phyloP scores from a whole-genome alignment of 2,113 vertebrate species.

The Mormoops blainvillei region DNA sequence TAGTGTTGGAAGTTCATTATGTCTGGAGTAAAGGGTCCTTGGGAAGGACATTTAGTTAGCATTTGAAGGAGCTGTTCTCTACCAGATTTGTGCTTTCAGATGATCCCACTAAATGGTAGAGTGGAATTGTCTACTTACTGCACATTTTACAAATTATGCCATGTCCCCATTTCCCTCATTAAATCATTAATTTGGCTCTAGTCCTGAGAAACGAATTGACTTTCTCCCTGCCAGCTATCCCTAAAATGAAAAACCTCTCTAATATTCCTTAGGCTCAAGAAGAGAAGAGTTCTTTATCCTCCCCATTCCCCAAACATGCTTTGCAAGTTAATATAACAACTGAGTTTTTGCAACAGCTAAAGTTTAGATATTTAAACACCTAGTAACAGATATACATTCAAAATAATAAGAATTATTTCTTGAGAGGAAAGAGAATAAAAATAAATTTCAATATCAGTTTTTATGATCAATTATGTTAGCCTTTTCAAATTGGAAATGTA shows the following conservation, averaged over 20 bases:
- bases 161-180: neutral
- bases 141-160: neutral
- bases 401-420: neutral
- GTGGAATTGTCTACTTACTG: neutral
- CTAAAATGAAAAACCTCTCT: neutral
- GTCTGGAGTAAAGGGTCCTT: neutral
- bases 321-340: neutral
- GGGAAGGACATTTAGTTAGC: neutral
- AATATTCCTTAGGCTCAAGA: neutral
- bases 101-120: neutral
- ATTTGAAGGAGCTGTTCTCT: neutral
- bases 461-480: neutral
- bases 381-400: neutral
- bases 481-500: conserved; percentile 11
- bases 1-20: neutral
- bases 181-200: neutral
- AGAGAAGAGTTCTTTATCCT: neutral
- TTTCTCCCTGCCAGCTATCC: neutral
- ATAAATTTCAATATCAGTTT: neutral
- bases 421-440: neutral
- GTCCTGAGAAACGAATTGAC: neutral
- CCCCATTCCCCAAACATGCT: neutral
- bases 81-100: neutral
- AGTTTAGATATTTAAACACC: neutral
- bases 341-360: neutral